Percentiles rank a stretch among this genome's conserved stretches.
These are phyloP conservation scores for Venusia cambrica DNA, from an alignment of 2,888 invertebrate genomes.

Conservation along the genomic window DNA sequence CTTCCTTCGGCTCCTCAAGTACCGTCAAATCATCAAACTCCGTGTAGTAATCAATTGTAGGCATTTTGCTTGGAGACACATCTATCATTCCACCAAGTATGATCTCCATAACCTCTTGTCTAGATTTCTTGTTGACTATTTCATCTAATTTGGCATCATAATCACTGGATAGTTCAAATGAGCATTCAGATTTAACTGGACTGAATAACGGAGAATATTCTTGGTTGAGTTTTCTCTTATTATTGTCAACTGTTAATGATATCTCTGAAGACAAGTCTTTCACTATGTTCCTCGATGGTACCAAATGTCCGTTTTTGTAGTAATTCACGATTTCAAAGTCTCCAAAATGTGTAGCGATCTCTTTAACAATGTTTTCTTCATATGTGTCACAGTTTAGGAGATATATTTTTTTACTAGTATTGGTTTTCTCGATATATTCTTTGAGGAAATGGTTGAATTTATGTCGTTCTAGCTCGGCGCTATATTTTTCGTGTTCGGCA, in stretches of 20 bases:
- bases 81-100: slow-evolving; percentile 65
- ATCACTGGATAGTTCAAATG: slow-evolving; percentile 66
- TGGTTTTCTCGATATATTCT: slow-evolving; percentile 36
- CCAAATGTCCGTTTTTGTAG: slow-evolving; percentile 58
- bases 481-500: slow-evolving; percentile 58
- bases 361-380: slow-evolving; percentile 58
- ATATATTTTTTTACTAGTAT: slow-evolving; percentile 49
- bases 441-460: slow-evolving; percentile 54
- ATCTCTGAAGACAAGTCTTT: slow-evolving; percentile 61
- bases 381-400: slow-evolving; percentile 65
- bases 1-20: slow-evolving; percentile 6
- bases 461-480: slow-evolving; percentile 56
- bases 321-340: slow-evolving; percentile 60
- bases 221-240: slow-evolving; percentile 28
- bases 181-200: slow-evolving; percentile 70
- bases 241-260: slow-evolving; percentile 50
- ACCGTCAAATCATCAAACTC: slow-evolving; percentile 45
- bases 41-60: slow-evolving; percentile 59
- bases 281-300: slow-evolving; percentile 53
- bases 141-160: slow-evolving; percentile 70
- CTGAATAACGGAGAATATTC: slow-evolving; percentile 47
- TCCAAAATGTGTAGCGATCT: slow-evolving; percentile 51
- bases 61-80: slow-evolving; percentile 52
- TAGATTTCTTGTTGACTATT: slow-evolving; percentile 67
- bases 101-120: slow-evolving; percentile 75